Base-by-base conservation (phyloP, 2,888 invertebrate species). In the Epistrophe grossulariae region DNA sequence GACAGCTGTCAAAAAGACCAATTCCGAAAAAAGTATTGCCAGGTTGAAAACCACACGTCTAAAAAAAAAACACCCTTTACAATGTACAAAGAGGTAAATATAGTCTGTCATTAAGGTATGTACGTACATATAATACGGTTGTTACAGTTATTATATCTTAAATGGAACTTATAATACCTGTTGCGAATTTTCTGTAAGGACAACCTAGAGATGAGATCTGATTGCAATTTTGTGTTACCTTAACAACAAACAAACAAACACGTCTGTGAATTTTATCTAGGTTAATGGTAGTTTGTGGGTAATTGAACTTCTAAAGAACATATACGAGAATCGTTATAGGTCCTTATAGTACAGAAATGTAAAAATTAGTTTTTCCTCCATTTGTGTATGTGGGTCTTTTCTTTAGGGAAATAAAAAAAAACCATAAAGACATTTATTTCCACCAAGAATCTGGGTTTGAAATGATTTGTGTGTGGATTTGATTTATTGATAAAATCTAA, bases 61-160 rank as follows among this genome's bases (percentile, higher is more conserved):
- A n/a, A n/a, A n/a, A n/a, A n/a, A n/a, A n/a, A n/a, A n/a, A n/a
- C n/a, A n/a, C n/a, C n/a, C n/a, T n/a, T n/a, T n/a, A n/a, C n/a
- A 7, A 17, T 48, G 17, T 48, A 45, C 9, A 35, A 3, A 2
- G 4, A 43, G 0, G 11, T 11, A 15, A 10, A 38, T 59, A 35
- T 59, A 40, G 38, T 59, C 17, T 59, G 35, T 35, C 35, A 59
- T 38, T 35, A 17, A 9, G 59, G 31, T 35, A 60, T 62, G 43
- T 62, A n/a, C n/a, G n/a, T n/a, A n/a, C n/a, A n/a, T n/a, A n/a
- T n/a, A 43, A 62, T 62, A 43, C 4, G 24, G 62, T 15, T 62
- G 24, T 62, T 43, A 28, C 15, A 55, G 43, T n/a, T 24, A n/a
- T n/a, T n/a, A n/a, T 17, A 0, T 24, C 10, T 43, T 9, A 19